Percentiles rank a stretch among this genome's conserved stretches.
Conservation (phyloP, 2,888 invertebrate genomes). For the Nephrotoma appendiculata region DNA sequence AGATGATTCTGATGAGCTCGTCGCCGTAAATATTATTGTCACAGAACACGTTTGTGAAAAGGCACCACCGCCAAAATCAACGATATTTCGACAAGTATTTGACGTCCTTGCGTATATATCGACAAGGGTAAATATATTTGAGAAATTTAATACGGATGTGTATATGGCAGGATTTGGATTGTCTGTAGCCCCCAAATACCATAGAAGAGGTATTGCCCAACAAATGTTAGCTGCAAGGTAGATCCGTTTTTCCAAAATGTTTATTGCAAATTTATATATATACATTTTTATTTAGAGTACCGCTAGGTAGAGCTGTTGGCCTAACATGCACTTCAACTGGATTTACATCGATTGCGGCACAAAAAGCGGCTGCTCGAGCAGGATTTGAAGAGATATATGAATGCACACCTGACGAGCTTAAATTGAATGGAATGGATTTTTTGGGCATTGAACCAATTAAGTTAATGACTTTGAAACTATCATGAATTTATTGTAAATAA, state of each 20-base stretch:
- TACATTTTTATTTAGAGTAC: neutral
- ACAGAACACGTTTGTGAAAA: slow-evolving; percentile 5
- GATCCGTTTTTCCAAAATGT: no score
- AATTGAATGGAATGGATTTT: neutral
- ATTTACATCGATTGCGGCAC: neutral
- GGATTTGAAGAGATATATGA: neutral
- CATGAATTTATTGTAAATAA: neutral
- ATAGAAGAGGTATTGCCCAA: neutral
- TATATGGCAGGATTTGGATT: neutral
- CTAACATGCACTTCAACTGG: neutral
- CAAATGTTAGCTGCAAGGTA: neutral
- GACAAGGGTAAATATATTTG: slow-evolving; percentile 30
- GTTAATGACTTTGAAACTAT: neutral
- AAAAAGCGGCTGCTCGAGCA: neutral
- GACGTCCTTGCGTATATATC: slow-evolving; percentile 18
- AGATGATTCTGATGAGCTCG: slow-evolving; percentile 22
- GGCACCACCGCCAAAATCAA: neutral
- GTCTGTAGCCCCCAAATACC: neutral
- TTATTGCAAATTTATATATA: no score
- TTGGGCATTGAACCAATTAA: neutral
- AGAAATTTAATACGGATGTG: slow-evolving; percentile 9
- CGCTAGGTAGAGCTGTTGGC: neutral
- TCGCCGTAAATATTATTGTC: slow-evolving; percentile 21
- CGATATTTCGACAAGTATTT: neutral
- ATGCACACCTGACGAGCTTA: neutral